Evolutionary conservation across 2,888 invertebrate species (phyloP).

Genomic region (Acanthosepion pharaonis): DNA sequence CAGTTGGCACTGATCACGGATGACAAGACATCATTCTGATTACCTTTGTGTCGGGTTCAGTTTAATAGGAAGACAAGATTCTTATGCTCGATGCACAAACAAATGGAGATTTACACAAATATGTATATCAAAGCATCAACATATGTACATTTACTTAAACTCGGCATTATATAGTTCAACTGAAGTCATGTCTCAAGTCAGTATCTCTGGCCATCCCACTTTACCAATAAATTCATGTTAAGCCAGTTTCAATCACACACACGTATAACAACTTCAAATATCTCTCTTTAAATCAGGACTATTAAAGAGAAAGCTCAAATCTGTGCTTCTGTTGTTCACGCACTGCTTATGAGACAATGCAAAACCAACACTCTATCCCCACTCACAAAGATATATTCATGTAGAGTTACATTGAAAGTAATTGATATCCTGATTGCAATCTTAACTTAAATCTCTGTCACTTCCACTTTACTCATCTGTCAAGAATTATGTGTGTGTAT

Average conservation of each 20-base stretch:
- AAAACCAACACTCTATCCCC: neutral
- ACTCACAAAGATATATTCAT: neutral
- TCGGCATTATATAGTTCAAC: too few species aligned
- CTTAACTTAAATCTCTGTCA: neutral
- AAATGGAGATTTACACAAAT: neutral
- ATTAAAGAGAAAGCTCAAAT: neutral
- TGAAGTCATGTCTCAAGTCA: neutral
- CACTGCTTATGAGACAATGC: neutral
- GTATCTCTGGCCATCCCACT: neutral
- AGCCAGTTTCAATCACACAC: neutral
- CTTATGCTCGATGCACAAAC: neutral
- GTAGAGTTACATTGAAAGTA: too few species aligned
- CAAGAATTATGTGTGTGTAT: too few species aligned
- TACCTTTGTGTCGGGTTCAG: neutral
- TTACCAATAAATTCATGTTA: neutral
- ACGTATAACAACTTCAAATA: too few species aligned
- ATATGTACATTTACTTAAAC: neutral
- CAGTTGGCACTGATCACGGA: neutral
- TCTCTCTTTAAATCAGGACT: too few species aligned
- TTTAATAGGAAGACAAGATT: neutral
- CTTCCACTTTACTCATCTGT: neutral
- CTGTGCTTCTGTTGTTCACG: neutral
- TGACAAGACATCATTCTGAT: constrained; percentile 33
- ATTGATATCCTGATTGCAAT: too few species aligned
- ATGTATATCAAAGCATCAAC: neutral